phyloP scores from a whole-genome alignment of 2,113 vertebrate genomes.

The Boulengeromyrus knoepffleri region DNA sequence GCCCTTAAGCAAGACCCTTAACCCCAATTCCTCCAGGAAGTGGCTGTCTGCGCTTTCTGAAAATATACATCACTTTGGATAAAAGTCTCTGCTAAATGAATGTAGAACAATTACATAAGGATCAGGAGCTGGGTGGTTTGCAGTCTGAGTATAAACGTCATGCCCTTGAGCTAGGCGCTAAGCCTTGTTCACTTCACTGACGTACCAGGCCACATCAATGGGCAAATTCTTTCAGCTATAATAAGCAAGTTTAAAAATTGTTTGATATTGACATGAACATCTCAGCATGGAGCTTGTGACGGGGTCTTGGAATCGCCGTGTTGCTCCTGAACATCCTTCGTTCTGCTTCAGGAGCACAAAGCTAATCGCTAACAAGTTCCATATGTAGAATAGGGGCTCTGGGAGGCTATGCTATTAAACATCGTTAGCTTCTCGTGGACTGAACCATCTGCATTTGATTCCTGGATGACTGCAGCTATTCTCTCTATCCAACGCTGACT shows the following conservation, averaged over 20 bases:
- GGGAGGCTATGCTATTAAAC: neutral
- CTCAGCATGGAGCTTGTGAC: neutral
- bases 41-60: neutral
- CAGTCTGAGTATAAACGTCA: neutral
- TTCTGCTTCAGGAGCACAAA: neutral
- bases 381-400: neutral
- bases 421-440: neutral
- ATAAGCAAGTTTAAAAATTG: neutral
- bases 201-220: neutral
- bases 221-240: neutral
- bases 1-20: neutral
- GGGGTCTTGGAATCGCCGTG: neutral
- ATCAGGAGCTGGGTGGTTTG: neutral
- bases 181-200: neutral
- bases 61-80: neutral
- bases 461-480: neutral
- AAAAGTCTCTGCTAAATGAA: neutral
- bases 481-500: neutral
- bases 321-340: neutral
- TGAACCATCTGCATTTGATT: constrained; percentile 9
- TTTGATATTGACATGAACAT: neutral
- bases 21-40: neutral
- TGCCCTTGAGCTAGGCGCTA: neutral
- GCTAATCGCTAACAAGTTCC: constrained; percentile 2
- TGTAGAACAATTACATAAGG: neutral